These are phyloP conservation scores for Thermophis baileyi DNA, from an alignment of 2,113 vertebrate genomes.

Conservation along the genomic window DNA sequence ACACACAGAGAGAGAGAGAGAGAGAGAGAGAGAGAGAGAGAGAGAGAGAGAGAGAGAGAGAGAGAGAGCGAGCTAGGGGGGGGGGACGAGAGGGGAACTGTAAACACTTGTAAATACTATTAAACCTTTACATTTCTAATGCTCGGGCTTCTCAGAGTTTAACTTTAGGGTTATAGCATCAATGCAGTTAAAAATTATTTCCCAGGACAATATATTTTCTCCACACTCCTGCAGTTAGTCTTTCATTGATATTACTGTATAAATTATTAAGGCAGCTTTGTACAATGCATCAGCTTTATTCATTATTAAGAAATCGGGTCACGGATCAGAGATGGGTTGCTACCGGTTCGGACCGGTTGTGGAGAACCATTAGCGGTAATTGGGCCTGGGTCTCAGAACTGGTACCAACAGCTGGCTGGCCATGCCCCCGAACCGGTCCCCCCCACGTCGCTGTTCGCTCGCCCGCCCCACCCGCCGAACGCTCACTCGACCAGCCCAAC, in stretches of 20 bases:
- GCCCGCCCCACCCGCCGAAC: too few species aligned
- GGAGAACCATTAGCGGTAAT: too few species aligned
- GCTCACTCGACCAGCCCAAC: too few species aligned
- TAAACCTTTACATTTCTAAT: constrained; percentile 40
- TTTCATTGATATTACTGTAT: constrained; percentile 60
- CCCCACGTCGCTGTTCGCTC: too few species aligned
- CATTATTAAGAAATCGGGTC: constrained; percentile 73
- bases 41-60: background rate
- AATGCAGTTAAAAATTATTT: constrained; percentile 37
- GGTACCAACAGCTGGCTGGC: too few species aligned
- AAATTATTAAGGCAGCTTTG: constrained; percentile 66
- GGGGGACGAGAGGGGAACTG: background rate
- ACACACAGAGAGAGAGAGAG: background rate
- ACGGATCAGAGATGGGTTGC: too few species aligned
- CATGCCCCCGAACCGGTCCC: too few species aligned
- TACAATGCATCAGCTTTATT: constrained; percentile 69
- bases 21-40: background rate
- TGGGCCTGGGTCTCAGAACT: too few species aligned
- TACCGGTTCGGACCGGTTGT: too few species aligned
- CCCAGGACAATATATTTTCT: constrained; percentile 51
- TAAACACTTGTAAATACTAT: background rate
- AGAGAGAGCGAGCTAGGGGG: background rate
- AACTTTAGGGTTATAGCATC: constrained; percentile 43
- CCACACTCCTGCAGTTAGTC: constrained; percentile 57
- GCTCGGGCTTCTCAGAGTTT: constrained; percentile 26